Evolutionary conservation across 1,140 invertebrate species (phyloP).

Genomic region (Pinna nobilis): DNA sequence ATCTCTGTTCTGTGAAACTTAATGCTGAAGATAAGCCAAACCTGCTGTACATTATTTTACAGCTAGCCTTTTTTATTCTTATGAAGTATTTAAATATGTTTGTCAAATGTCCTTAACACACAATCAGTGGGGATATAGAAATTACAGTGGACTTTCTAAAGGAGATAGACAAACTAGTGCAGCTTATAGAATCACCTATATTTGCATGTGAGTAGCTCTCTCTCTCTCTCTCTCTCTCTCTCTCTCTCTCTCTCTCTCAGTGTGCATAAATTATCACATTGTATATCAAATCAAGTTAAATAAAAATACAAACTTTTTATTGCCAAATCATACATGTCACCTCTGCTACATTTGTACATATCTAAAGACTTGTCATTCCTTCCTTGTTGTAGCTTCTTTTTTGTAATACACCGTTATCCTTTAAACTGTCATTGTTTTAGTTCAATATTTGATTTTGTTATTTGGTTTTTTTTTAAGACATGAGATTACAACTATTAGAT

Average conservation of each 20-base stretch:
- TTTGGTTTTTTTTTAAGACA: slow-evolving; percentile 80
- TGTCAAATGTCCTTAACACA: slow-evolving; percentile 52
- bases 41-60: no score
- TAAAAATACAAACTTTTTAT: no score
- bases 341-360: no score
- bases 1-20: no score
- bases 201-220: slow-evolving; percentile 90
- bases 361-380: neutral
- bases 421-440: no score
- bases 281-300: no score
- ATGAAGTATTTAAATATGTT: neutral
- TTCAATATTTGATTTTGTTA: no score
- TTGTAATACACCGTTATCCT: neutral
- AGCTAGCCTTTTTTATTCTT: no score
- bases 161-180: slow-evolving; percentile 98
- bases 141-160: slow-evolving; percentile 96
- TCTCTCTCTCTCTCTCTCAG: no score
- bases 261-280: no score
- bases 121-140: slow-evolving; percentile 90
- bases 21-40: no score
- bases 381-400: neutral
- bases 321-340: no score
- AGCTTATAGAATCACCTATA: slow-evolving; percentile 98
- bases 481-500: slow-evolving; percentile 93
- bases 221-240: neutral